Base-by-base conservation (phyloP, 2,888 invertebrate species). In the Corbicula japonica region DNA sequence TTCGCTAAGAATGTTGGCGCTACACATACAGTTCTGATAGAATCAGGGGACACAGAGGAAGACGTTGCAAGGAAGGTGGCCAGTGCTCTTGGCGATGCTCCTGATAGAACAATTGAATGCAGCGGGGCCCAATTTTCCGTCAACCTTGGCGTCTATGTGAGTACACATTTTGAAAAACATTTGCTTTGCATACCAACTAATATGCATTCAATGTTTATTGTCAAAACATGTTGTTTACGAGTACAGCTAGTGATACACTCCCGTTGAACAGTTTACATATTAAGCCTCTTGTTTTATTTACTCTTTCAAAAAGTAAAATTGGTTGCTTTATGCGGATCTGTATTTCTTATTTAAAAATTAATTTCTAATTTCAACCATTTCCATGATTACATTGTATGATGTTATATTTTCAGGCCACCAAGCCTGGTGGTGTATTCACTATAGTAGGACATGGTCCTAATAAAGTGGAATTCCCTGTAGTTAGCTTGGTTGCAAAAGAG, bases 381-480 rank as follows among this genome's bases (percentile, higher is more conserved):
- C n/a, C n/a, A n/a, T n/a, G n/a, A n/a, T n/a, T n/a, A n/a, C n/a
- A n/a, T n/a, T n/a, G n/a, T n/a, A n/a, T n/a, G n/a, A n/a, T n/a
- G n/a, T n/a, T n/a, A n/a, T n/a, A 41, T 12, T 44, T 81, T 1
- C 77, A 98, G 97, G 96, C 96, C 2, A 98, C 98, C 0, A 96
- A 95, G 93, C 95, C 97, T 0, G 98, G 98, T 12, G 99, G 99
- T 41, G 95, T 95, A 46, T 95, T 96, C 6, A 96, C 98, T 58
- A 94, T 98, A 76, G 97, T 99, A 23, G 99, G 99, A 15, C 96
- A 97, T 95, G 98, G 98, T 38, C 95, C 96, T 66, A 92, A 95
- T 0, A 96, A 97, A 93, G 95, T 97, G 69, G 96, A 95, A 78
- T 92, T 99, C 76, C 98, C 98, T 1, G 94, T 99, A 44, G 95